Conservation (phyloP, 2,888 invertebrate genomes). For the Spisula subtruncata region DNA sequence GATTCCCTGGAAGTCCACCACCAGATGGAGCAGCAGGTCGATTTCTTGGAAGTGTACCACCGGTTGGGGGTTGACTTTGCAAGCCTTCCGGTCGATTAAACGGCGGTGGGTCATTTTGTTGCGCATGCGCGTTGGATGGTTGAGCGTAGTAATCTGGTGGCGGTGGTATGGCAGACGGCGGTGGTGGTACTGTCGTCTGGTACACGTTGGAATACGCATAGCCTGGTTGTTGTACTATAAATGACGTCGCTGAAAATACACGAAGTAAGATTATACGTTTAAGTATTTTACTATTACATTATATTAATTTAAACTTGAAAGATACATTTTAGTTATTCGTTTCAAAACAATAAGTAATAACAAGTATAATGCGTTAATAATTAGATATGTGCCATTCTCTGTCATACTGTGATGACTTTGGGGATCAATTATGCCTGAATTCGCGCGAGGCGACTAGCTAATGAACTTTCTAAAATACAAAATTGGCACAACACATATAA, state of each 20-base stretch:
- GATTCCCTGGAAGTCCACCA: constrained; percentile 24
- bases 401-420: neutral
- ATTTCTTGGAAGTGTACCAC: no score
- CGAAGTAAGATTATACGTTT: no score
- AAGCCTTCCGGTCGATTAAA: constrained; percentile 6
- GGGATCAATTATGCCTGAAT: no score
- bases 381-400: no score
- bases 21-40: neutral
- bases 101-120: neutral
- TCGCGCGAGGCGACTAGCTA: no score
- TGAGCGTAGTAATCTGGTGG: neutral
- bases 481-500: no score
- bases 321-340: neutral
- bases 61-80: constrained; percentile 18
- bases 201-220: neutral
- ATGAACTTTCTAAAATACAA: no score
- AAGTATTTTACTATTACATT: neutral
- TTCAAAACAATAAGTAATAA: neutral
- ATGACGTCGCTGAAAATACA: neutral
- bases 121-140: neutral
- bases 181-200: neutral
- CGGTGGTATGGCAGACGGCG: neutral
- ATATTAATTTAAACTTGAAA: neutral
- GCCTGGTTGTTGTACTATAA: neutral
- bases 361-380: neutral